Percentiles rank a stretch among this genome's conserved stretches.
phyloP scores from a whole-genome alignment of 2,888 invertebrate genomes.

The Thecophora atra region DNA sequence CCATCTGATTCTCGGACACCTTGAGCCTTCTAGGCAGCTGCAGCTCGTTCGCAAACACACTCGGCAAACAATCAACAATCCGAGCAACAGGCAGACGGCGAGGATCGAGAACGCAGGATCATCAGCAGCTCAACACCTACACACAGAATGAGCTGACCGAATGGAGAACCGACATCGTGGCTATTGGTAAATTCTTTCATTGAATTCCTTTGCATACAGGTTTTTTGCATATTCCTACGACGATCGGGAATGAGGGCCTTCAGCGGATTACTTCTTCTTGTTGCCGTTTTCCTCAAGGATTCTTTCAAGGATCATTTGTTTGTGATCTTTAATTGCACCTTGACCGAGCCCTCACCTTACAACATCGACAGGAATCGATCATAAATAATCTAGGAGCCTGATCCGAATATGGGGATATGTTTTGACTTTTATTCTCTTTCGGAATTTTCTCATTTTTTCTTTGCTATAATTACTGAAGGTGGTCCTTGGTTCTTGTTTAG shows the following conservation, averaged over 20 bases:
- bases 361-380: not conserved
- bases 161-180: not conserved
- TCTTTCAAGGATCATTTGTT: too few species aligned
- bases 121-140: constrained; percentile 11
- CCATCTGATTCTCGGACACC: too few species aligned
- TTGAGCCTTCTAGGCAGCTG: not conserved
- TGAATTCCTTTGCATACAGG: not conserved
- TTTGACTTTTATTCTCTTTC: not conserved
- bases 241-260: not conserved
- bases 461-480: too few species aligned
- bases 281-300: not conserved
- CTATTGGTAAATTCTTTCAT: not conserved
- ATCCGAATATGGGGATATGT: not conserved
- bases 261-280: not conserved
- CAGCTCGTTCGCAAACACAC: not conserved
- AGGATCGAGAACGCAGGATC: not conserved
- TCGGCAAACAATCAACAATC: not conserved
- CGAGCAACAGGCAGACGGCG: constrained; percentile 3
- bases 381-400: not conserved
- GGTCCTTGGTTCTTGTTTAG: too few species aligned
- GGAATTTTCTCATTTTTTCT: too few species aligned
- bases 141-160: not conserved
- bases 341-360: not conserved
- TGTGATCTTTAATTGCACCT: not conserved
- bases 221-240: not conserved